phyloP scores from a whole-genome alignment of 2,113 vertebrate species.

The Orycteropus afer region DNA sequence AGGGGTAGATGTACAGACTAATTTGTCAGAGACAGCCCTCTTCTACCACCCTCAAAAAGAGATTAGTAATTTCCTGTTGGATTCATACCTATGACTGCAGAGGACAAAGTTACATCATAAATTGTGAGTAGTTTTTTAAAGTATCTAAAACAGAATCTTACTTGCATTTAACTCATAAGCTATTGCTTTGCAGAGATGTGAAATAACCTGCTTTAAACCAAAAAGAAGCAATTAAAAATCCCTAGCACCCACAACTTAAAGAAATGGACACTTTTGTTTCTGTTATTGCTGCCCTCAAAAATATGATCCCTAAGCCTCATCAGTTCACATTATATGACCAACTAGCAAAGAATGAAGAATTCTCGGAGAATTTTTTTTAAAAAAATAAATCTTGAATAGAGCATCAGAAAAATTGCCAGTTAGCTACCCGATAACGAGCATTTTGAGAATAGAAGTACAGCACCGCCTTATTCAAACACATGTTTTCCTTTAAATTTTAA shows the following conservation, averaged over 20 bases:
- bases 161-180: slow-evolving; percentile 41
- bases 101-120: not conserved
- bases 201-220: slow-evolving; percentile 4
- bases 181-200: not conserved
- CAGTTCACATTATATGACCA: slow-evolving; percentile 22
- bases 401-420: slow-evolving; percentile 31
- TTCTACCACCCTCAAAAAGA: not conserved
- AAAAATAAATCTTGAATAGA: slow-evolving; percentile 37
- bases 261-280: slow-evolving; percentile 46
- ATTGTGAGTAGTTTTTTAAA: slow-evolving; percentile 6
- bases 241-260: not conserved
- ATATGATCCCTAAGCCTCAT: not conserved
- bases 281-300: slow-evolving; percentile 12
- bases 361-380: not conserved
- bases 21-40: not conserved
- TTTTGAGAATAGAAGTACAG: not conserved
- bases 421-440: not conserved
- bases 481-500: slow-evolving; percentile 48
- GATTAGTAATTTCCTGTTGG: not conserved
- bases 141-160: slow-evolving; percentile 12
- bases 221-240: not conserved
- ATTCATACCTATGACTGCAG: not conserved
- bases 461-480: slow-evolving; percentile 2
- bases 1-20: not conserved
- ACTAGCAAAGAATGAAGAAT: slow-evolving; percentile 37